Percentiles rank a stretch among this genome's conserved stretches.
Conservation (phyloP, 2,797 vertebrate genomes). For the Pseudochirops corinnae region DNA sequence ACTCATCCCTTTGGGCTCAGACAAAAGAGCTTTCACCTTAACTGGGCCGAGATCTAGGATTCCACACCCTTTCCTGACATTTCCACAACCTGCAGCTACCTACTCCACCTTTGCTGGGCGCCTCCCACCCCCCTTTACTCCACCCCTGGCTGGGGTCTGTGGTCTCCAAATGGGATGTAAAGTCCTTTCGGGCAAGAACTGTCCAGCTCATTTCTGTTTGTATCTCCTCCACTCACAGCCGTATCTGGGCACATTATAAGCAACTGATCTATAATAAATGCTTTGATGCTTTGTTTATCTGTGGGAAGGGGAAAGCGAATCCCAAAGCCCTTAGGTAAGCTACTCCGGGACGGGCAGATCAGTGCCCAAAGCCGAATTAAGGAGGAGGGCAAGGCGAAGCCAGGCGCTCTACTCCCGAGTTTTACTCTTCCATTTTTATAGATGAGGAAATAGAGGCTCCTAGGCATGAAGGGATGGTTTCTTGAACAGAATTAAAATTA, state of each 20-base stretch:
- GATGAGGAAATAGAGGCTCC: not conserved
- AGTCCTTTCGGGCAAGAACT: not conserved
- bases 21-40: not conserved
- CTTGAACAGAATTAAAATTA: not conserved
- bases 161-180: not conserved
- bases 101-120: not conserved
- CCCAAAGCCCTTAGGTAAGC: not conserved
- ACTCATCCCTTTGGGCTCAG: not conserved
- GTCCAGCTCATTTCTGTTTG: not conserved
- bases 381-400: not conserved
- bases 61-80: not conserved
- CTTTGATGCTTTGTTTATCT: not conserved
- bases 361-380: not conserved
- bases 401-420: not conserved
- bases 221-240: not conserved
- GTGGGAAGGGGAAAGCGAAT: not conserved
- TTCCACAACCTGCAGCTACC: not conserved
- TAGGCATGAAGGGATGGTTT: not conserved
- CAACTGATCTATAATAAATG: not conserved
- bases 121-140: not conserved
- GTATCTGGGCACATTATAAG: not conserved
- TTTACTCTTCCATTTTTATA: not conserved
- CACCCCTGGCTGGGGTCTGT: not conserved
- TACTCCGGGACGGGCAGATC: not conserved
- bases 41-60: not conserved